Percentiles rank a stretch among this genome's conserved stretches.
Conservation (phyloP, 2,888 invertebrate genomes). For the Terebella lapidaria region DNA sequence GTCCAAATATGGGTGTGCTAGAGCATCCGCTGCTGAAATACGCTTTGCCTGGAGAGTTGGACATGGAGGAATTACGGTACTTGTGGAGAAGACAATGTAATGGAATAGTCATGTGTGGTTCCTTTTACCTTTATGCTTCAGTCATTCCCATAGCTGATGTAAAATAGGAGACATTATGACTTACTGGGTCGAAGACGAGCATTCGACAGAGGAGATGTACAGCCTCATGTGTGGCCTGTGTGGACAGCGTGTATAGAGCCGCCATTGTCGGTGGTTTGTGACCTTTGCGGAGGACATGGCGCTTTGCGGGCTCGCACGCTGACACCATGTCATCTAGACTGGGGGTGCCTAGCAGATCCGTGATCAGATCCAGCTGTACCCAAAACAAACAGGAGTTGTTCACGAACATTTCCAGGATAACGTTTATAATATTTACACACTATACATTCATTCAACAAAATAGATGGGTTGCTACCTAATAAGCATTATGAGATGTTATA, state of each 20-base stretch:
- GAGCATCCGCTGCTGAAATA: conserved; percentile 88
- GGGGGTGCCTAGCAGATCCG: conserved; percentile 94
- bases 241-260: conserved; percentile 78
- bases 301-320: conserved; percentile 87
- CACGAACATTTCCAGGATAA: too few relatives aligned
- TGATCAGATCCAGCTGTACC: conserved; percentile 89
- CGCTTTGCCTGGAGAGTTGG: conserved; percentile 75
- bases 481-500: too few relatives aligned
- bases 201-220: conserved; percentile 95
- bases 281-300: conserved; percentile 78
- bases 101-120: too few relatives aligned
- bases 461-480: too few relatives aligned
- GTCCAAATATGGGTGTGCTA: conserved; percentile 95
- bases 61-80: too few relatives aligned
- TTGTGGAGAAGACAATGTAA: too few relatives aligned
- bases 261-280: conserved; percentile 46
- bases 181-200: conserved; percentile 96
- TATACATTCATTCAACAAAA: too few relatives aligned
- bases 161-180: too few relatives aligned
- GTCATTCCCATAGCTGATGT: too few relatives aligned
- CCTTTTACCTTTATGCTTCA: too few relatives aligned
- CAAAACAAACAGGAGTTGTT: not conserved
- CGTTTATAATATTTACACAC: too few relatives aligned
- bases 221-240: conserved; percentile 94
- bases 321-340: conserved; percentile 91